phyloP scores from a whole-genome alignment of 2,113 vertebrate species.

The Furnarius figulus region DNA sequence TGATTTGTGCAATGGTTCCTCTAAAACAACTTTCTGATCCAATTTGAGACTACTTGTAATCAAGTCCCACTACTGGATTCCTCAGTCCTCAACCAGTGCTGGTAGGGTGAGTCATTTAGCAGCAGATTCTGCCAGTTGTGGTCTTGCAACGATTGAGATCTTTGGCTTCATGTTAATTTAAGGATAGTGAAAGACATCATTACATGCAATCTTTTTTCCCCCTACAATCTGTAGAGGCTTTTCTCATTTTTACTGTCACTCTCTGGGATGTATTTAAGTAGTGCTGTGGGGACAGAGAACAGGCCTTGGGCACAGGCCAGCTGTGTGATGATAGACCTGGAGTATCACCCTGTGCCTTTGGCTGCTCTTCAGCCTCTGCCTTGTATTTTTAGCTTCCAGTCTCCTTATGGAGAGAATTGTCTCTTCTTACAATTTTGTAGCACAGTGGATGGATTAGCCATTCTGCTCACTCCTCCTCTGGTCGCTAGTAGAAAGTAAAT shows the following conservation, averaged over 20 bases:
- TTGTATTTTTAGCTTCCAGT: slow-evolving; percentile 47
- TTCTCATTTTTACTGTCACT: background rate
- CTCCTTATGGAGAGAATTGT: background rate
- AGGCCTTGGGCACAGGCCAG: background rate
- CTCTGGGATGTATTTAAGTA: background rate
- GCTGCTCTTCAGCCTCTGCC: slow-evolving; percentile 23
- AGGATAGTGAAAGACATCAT: background rate
- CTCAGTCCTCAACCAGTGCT: background rate
- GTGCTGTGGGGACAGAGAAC: background rate
- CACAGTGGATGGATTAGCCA: background rate
- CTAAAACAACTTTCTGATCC: background rate
- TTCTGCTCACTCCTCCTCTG: background rate
- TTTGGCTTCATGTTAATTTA: background rate
- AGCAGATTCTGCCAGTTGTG: background rate
- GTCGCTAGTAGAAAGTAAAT: background rate
- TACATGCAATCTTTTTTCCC: background rate
- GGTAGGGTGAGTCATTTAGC: background rate
- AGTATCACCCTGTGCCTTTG: background rate
- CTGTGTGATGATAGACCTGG: background rate
- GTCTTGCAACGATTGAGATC: background rate
- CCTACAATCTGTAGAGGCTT: background rate
- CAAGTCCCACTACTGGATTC: background rate
- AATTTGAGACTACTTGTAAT: background rate
- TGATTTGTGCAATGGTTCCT: background rate
- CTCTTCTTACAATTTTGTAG: background rate